Evolutionary conservation across 2,888 invertebrate genomes (phyloP).

Genomic region (Cotesia congregata): DNA sequence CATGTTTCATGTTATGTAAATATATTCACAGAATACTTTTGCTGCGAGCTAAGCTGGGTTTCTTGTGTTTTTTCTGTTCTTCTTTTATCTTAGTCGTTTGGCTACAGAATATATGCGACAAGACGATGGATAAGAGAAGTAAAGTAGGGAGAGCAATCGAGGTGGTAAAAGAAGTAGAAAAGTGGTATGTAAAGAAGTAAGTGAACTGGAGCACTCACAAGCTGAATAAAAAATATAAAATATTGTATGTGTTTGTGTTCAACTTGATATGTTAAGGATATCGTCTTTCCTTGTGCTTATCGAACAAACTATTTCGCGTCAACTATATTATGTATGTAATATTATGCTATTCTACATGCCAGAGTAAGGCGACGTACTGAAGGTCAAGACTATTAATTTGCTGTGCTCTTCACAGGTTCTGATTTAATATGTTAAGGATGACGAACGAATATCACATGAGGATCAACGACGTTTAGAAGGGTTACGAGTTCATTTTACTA

Average conservation of each 20-base stretch:
- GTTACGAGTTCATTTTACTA: constrained; percentile 60
- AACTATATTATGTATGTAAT: not conserved
- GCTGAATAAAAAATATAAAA: constrained; percentile 22
- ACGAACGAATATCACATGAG: constrained; percentile 55
- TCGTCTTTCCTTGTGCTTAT: constrained; percentile 22
- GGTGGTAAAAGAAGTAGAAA: constrained; percentile 37
- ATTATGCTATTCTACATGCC: not conserved
- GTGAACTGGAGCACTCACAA: not conserved
- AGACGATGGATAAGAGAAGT: constrained; percentile 27
- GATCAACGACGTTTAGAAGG: constrained; percentile 50
- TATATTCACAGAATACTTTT: constrained; percentile 44
- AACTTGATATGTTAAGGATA: constrained; percentile 1
- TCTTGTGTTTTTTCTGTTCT: not conserved
- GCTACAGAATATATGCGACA: constrained; percentile 43
- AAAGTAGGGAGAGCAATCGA: constrained; percentile 33
- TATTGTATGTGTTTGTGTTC: constrained; percentile 14
- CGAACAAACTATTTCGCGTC: constrained; percentile 38
- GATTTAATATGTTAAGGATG: constrained; percentile 57
- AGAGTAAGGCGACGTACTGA: constrained; percentile 37
- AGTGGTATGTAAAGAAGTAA: constrained; percentile 31
- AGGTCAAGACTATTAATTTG: constrained; percentile 59
- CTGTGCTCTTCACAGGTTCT: constrained; percentile 56
- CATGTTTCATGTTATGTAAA: constrained; percentile 47
- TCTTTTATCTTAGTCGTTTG: constrained; percentile 11
- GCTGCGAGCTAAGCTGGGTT: not conserved